phyloP scores from a whole-genome alignment of 2,797 vertebrate species.

The Allochrocebus solatus region DNA sequence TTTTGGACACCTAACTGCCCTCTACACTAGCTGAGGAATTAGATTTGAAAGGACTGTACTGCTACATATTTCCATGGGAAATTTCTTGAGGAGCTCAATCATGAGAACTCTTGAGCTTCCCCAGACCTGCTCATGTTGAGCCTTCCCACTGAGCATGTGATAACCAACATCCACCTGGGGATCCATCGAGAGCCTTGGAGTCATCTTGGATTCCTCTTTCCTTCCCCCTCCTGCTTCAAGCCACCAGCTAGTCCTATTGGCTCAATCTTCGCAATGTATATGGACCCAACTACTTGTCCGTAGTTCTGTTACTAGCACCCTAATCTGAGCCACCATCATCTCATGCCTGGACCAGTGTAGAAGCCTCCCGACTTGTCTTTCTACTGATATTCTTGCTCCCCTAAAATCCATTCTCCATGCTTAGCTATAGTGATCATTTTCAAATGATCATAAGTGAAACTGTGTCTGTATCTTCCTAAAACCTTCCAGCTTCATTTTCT shows the following conservation, averaged over 20 bases:
- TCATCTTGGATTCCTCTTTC: not conserved
- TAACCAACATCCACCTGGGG: not conserved
- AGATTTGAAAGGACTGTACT: not conserved
- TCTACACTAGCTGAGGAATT: not conserved
- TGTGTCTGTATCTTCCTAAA: not conserved
- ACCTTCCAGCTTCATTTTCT: not conserved
- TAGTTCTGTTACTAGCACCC: not conserved
- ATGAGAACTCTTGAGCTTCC: not conserved
- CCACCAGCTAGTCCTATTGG: not conserved
- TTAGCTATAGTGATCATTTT: constrained; percentile 5
- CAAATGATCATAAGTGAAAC: not conserved
- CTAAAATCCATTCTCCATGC: not conserved
- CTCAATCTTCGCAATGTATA: not conserved
- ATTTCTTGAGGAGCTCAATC: not conserved
- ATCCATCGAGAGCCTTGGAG: not conserved
- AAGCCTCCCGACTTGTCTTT: not conserved
- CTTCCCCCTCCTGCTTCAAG: not conserved
- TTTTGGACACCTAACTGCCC: not conserved
- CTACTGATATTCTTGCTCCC: not conserved
- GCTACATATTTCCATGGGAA: not conserved
- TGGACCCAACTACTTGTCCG: not conserved
- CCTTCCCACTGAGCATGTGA: not conserved
- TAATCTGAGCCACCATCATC: not conserved
- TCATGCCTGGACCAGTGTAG: not conserved
- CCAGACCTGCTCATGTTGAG: not conserved